phyloP scores from a whole-genome alignment of 2,113 vertebrate species.

The Notarius lentiginosus region DNA sequence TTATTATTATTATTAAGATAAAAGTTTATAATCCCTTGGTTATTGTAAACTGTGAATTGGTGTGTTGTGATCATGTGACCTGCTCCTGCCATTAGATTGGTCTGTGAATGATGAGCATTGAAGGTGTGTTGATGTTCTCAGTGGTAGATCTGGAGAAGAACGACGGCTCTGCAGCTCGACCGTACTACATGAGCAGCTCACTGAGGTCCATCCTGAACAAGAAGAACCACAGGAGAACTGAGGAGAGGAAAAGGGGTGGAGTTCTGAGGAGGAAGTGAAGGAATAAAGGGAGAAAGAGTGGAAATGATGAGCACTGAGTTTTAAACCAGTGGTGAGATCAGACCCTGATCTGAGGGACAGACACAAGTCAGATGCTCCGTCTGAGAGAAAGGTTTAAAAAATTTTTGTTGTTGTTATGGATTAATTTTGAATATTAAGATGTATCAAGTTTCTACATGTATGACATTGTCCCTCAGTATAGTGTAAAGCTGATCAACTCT shows the following conservation, averaged over 20 bases:
- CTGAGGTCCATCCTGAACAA: constrained; percentile 67
- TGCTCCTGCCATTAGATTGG: neutral
- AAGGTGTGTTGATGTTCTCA: constrained; percentile 60
- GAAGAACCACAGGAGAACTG: constrained; percentile 44
- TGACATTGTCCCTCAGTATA: neutral
- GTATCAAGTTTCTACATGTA: neutral
- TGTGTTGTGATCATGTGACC: neutral
- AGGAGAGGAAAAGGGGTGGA: constrained; percentile 16
- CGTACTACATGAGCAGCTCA: constrained; percentile 65
- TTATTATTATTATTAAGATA: neutral
- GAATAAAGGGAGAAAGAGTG: neutral
- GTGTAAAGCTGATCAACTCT: neutral
- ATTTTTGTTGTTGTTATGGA: neutral
- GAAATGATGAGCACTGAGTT: too few species aligned
- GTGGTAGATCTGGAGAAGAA: constrained; percentile 78
- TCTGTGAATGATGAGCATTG: neutral
- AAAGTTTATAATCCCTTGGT: neutral
- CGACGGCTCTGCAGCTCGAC: constrained; percentile 66
- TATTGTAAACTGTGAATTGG: neutral
- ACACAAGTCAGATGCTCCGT: neutral
- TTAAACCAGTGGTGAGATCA: neutral
- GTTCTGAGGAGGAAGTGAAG: constrained; percentile 1
- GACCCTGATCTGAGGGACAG: neutral
- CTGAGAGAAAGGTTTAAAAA: neutral
- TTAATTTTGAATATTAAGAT: neutral